A percentile compares a stretch with the other conserved stretches of the same genome.
Conservation (phyloP, 2,113 vertebrate genomes). For the Morone chrysops region DNA sequence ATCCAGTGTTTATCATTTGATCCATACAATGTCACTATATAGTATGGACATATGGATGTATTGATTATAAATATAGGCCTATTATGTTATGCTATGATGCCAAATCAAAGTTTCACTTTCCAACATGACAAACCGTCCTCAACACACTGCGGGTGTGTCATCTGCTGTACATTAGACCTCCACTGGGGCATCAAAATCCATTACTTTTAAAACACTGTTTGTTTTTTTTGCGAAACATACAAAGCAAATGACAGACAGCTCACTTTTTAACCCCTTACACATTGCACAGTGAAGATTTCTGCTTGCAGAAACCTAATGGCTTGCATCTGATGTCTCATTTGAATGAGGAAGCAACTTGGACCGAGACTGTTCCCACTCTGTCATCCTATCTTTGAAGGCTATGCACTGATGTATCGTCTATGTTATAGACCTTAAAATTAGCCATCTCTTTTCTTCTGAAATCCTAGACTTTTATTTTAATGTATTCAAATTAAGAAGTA, state of each 20-base stretch:
- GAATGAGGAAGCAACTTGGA: slow-evolving; percentile 21
- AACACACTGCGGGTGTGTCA: slow-evolving; percentile 41
- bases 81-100: background rate
- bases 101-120: slow-evolving; percentile 7
- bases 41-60: background rate
- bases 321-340: slow-evolving; percentile 53
- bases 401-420: background rate
- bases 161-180: slow-evolving; percentile 57
- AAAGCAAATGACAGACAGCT: slow-evolving; percentile 54
- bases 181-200: slow-evolving; percentile 46
- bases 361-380: slow-evolving; percentile 18
- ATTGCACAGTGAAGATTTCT: slow-evolving; percentile 23
- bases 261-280: slow-evolving; percentile 45
- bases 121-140: slow-evolving; percentile 46
- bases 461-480: background rate
- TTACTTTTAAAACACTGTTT: slow-evolving; percentile 53
- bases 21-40: background rate
- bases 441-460: background rate
- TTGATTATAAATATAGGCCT: background rate
- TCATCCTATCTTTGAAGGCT: slow-evolving; percentile 3
- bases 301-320: slow-evolving; percentile 62
- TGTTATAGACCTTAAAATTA: background rate
- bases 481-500: background rate
- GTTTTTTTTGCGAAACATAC: slow-evolving; percentile 38
- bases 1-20: background rate